Conservation (phyloP, 2,797 vertebrate species). For the Lepus oiostolus region DNA sequence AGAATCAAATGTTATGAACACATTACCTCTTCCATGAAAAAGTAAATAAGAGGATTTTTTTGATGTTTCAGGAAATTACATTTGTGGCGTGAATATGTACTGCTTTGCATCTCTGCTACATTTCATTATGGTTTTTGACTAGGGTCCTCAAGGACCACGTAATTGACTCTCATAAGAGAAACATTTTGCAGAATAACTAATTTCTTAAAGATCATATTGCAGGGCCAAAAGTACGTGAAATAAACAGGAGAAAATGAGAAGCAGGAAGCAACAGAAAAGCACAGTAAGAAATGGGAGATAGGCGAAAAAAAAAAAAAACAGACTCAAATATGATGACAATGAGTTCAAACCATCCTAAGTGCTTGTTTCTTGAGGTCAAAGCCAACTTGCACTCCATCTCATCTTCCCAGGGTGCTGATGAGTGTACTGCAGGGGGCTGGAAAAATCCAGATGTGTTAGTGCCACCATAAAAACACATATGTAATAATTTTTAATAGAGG, state of each 20-base stretch:
- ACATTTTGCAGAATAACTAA: slow-evolving; percentile 51
- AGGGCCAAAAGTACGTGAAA: slow-evolving; percentile 3
- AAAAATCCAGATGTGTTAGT: slow-evolving; percentile 41
- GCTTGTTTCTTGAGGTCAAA: slow-evolving; percentile 62
- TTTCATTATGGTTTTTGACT: slow-evolving; percentile 6
- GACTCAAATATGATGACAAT: not conserved
- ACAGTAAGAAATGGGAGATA: not conserved
- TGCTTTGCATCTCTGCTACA: not conserved
- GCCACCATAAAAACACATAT: not conserved
- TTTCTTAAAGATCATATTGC: slow-evolving; percentile 51
- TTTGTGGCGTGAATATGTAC: not conserved
- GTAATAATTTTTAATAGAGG: slow-evolving; percentile 45
- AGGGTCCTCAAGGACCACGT: slow-evolving; percentile 26
- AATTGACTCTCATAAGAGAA: slow-evolving; percentile 48
- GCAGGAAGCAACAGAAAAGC: not conserved
- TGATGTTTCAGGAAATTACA: slow-evolving; percentile 40
- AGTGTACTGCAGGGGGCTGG: not conserved
- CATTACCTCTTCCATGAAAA: not conserved
- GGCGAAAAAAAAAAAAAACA: not conserved
- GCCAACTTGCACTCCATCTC: not conserved
- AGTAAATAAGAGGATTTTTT: slow-evolving; percentile 26
- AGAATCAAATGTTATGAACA: slow-evolving; percentile 43
- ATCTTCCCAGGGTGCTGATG: slow-evolving; percentile 54
- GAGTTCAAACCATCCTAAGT: not conserved
- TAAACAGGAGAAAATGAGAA: not conserved